phyloP scores from a whole-genome alignment of 2,113 vertebrate species.

The Corapipo altera region DNA sequence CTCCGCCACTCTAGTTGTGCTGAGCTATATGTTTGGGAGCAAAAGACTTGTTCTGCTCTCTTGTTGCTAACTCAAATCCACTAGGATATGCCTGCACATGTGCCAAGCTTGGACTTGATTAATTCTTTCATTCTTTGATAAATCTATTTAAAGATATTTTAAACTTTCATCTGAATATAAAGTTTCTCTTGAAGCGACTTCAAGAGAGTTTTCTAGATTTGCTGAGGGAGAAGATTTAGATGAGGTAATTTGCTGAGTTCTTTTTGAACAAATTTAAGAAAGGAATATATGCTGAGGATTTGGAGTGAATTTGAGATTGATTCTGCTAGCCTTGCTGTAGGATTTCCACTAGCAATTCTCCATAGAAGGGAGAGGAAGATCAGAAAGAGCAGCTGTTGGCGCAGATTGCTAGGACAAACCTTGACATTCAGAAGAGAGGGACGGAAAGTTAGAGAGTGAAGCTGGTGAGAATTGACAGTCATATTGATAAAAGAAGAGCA shows the following conservation, averaged over 20 bases:
- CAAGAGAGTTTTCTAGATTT: neutral
- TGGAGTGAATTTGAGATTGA: neutral
- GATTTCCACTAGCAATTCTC: neutral
- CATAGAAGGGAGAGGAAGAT: conserved; percentile 39
- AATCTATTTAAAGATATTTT: conserved; percentile 5
- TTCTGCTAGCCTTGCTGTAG: conserved; percentile 16
- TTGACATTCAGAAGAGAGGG: neutral
- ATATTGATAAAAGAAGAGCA: neutral
- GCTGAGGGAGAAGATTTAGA: neutral
- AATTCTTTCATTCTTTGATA: conserved; percentile 15
- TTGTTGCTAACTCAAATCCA: neutral
- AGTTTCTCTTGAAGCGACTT: neutral
- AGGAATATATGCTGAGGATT: neutral
- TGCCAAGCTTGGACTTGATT: conserved; percentile 21
- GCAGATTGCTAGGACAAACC: neutral
- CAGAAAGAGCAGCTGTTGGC: neutral
- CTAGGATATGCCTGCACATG: neutral
- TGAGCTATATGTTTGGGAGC: neutral
- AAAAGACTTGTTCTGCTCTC: neutral
- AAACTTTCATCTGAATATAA: neutral
- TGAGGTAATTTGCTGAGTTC: neutral
- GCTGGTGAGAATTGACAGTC: neutral
- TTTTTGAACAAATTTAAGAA: neutral
- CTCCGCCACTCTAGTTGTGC: neutral
- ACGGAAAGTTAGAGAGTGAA: neutral